Evolutionary conservation across 23 tunicate genomes (phyloP).

Genomic region (Ciona savignyi): DNA sequence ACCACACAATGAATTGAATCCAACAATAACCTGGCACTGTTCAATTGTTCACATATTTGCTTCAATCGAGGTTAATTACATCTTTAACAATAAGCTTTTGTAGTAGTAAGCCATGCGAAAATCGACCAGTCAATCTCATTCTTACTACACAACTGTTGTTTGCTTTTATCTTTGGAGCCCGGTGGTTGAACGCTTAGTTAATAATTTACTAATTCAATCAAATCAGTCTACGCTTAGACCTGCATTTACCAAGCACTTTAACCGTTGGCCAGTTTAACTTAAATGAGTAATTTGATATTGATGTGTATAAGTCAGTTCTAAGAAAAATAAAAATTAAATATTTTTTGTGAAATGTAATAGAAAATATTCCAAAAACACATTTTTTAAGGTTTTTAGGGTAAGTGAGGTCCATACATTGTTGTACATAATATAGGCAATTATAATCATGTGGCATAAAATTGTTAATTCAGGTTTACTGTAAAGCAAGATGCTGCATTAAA

Average conservation of each 20-base stretch:
- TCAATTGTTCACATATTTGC: neutral
- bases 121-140: neutral
- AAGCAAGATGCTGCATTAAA: slow-evolving; percentile 15
- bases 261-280: neutral
- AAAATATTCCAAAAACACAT: too few relatives aligned
- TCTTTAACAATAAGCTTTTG: neutral
- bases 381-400: neutral
- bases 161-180: neutral
- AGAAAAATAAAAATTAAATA: too few relatives aligned
- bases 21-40: neutral
- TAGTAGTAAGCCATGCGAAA: neutral
- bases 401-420: neutral
- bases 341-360: too few relatives aligned
- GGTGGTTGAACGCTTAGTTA: neutral
- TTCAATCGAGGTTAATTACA: neutral
- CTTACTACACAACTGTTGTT: neutral
- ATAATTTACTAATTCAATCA: neutral
- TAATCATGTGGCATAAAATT: too few relatives aligned
- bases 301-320: neutral
- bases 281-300: neutral
- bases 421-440: neutral
- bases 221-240: neutral
- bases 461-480: neutral
- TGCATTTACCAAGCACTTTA: neutral
- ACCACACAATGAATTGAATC: neutral